phyloP scores from a whole-genome alignment of 1,140 invertebrate species.

The Eciton burchellii region DNA sequence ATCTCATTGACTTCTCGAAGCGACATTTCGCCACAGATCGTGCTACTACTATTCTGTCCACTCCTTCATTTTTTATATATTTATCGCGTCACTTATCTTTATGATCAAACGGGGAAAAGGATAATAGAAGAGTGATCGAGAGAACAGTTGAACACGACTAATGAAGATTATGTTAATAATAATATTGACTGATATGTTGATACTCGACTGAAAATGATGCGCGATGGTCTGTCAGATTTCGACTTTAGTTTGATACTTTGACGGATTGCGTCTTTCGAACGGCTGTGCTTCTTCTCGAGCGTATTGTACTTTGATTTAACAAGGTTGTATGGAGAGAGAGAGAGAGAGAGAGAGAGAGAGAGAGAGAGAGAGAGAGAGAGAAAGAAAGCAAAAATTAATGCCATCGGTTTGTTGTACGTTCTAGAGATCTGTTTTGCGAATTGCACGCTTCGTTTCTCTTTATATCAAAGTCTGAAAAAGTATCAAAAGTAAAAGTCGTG shows the following conservation, averaged over 20 bases:
- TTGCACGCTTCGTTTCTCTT: background rate
- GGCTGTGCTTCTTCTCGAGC: slow-evolving; percentile 26
- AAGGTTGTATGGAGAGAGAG: too few relatives aligned
- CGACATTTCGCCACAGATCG: slow-evolving; percentile 29
- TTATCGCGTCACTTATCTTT: slow-evolving; percentile 17
- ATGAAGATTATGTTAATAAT: background rate
- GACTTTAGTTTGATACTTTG: slow-evolving; percentile 26
- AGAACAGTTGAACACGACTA: slow-evolving; percentile 7
- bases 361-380: too few relatives aligned
- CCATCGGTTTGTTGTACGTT: background rate
- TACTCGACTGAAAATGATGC: background rate
- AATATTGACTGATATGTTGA: slow-evolving; percentile 33
- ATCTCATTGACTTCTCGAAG: slow-evolving; percentile 28
- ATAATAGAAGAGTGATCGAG: background rate
- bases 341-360: too few relatives aligned
- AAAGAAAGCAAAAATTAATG: slow-evolving; percentile 4
- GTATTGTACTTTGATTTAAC: slow-evolving; percentile 15
- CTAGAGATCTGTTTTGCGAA: slow-evolving; percentile 13
- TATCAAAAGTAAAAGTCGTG: too few relatives aligned
- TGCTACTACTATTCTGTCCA: slow-evolving; percentile 24
- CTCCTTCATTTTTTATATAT: slow-evolving; percentile 55
- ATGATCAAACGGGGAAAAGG: slow-evolving; percentile 5
- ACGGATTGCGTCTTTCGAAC: slow-evolving; percentile 13
- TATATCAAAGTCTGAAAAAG: too few relatives aligned
- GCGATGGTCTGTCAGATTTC: slow-evolving; percentile 17